Evolutionary conservation across 2,113 vertebrate species (phyloP), one percentile per base, ranked within the genome.

Genomic region (Nibea coibor): DNA sequence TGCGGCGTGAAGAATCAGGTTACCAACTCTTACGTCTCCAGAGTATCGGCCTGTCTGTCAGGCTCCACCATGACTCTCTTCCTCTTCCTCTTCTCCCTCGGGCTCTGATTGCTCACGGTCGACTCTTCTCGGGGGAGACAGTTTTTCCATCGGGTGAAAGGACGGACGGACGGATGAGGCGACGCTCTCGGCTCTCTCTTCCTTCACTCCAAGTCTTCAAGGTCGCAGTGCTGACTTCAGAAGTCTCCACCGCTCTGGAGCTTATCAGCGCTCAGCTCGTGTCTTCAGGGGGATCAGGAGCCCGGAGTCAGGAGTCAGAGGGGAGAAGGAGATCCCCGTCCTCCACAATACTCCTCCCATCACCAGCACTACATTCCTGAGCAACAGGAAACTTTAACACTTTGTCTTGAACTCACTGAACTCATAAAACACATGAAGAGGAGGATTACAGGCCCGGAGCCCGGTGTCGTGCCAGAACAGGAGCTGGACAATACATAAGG

Each of bases 11-110:
- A 87, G 76, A 92, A 88, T 88, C 84, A 28, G 20, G 42, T 81
- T 90, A 86, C 75, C 82, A 79, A 79, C 59, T 73, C 50, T 3
- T 2, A 7, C 24, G 15, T 86, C 90, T 83, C 79, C 77, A 53
- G 84, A 86, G 89, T 11, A 48, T 31, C 12, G 5, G 78, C 72
- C 86, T 62, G 85, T 75, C 89, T n/a, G 74, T 88, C 89, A 85
- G 6, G 83, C 77, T 74, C 58, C 69, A 62, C 70, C 69, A 5
- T 53, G 71, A 81, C 90, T 42, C 81, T 74, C 54, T 70, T 72
- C 69, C 28, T 78, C 47, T 24, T 80, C 72, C 69, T 85, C 72
- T 0, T 70, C 71, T 75, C 72, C 81, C 79, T 22, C 5, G 14
- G 62, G 78, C 57, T 74, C 72, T 28, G 31, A 20, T 47, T 71